Base-by-base conservation (phyloP, 2,797 vertebrate species). In the Rhincodon typus region DNA sequence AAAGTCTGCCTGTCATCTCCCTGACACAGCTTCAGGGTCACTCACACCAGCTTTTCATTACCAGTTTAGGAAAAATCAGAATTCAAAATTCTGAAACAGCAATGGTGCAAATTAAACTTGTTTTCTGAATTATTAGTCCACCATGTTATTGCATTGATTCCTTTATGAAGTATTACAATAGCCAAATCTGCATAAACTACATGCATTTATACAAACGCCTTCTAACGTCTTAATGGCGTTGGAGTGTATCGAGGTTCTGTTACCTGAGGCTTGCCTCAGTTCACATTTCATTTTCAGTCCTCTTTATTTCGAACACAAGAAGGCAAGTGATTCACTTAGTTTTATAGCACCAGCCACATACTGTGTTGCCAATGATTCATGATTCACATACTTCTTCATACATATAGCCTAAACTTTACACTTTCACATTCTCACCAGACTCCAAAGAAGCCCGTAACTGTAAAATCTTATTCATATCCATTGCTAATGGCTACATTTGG, bases 371-470 rank as follows among this genome's bases (percentile, higher is more conserved):
- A 93, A 42, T 93, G 90, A 93, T 93, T 93, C 90, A 93, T 50
- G 46, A 50, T 50, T 50, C 90, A 93, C 62, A 93, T 93, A 67
- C 66, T 69, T 93, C 90, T 93, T 69, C 90, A 93, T 69, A 69
- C 90, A 93, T 66, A 93, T 69, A 93, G 90, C 90, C 90, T 69
- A 69, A 93, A 93, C 90, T 93, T 93, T 93, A 93, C 90, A 93
- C 90, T 30, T 66, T 42, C 88, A 91, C 30, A 13, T 67, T 91
- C 34, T 91, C 34, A 19, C 62, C 42, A 69, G 21, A 62, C 66
- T 93, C 66, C 19, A 67, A 93, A 93, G 69, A 69, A 91, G n/a
- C 90, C n/a, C 8, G 38, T n/a, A 42, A 67, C 7, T 67, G 62
- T 93, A 38, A 93, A 57, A 42, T 93, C 62, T 93, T 93, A 93